phyloP scores from a whole-genome alignment of 2,113 vertebrate species.

The Riparia riparia region DNA sequence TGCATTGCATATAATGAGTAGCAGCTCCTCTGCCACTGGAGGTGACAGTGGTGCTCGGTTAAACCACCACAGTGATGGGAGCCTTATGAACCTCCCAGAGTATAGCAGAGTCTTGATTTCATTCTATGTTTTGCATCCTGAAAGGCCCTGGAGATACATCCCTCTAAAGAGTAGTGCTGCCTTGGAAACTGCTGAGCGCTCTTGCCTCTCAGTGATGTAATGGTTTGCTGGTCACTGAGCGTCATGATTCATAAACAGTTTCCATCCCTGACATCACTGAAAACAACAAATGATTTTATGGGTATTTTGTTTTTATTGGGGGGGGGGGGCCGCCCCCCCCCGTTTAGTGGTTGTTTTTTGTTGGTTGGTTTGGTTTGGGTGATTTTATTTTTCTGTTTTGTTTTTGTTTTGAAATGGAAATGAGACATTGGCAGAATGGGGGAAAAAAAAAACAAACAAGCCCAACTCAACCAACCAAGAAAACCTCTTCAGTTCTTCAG shows the following conservation, averaged over 20 bases:
- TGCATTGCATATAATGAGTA: background rate
- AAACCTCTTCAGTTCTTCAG: background rate
- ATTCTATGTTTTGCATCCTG: background rate
- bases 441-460: rapidly evolving
- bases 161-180: background rate
- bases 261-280: background rate
- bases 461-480: background rate
- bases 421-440: background rate
- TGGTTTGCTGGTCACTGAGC: background rate
- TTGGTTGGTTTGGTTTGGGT: background rate
- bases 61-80: background rate
- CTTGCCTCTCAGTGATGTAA: background rate
- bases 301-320: background rate
- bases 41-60: background rate
- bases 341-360: too few species aligned
- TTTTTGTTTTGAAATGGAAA: background rate
- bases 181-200: background rate
- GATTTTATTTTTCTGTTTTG: background rate
- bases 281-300: background rate
- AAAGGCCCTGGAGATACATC: background rate
- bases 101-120: background rate
- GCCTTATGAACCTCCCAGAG: background rate
- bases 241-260: background rate
- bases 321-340: too few species aligned
- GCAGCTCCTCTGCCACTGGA: background rate